phyloP scores from a whole-genome alignment of 1,140 invertebrate species.

The Drepana arcuata region DNA sequence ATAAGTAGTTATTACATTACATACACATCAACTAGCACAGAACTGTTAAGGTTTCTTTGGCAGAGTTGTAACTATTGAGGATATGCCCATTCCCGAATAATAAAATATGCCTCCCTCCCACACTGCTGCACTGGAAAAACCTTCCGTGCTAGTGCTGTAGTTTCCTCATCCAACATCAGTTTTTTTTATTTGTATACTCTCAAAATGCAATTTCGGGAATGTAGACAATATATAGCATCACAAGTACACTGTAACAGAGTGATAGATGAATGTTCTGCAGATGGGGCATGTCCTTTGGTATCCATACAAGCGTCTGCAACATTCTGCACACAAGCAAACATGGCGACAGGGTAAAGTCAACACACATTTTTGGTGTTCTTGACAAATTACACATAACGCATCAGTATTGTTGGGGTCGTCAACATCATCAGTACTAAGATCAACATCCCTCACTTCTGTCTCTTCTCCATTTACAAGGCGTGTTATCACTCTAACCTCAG shows the following conservation, averaged over 20 bases:
- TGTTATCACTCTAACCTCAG: slow-evolving; percentile 49
- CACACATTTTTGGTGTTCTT: slow-evolving; percentile 60
- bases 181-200: too few species aligned
- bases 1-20: too few species aligned
- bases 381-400: slow-evolving; percentile 56
- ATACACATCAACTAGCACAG: too few species aligned
- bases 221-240: too few species aligned
- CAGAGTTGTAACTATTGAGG: too few species aligned
- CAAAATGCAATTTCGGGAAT: too few species aligned
- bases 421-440: slow-evolving; percentile 18
- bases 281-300: slow-evolving; percentile 64
- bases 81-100: too few species aligned
- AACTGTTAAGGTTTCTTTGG: too few species aligned
- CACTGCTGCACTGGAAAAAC: too few species aligned
- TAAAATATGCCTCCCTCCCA: too few species aligned
- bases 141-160: too few species aligned
- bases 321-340: slow-evolving; percentile 58
- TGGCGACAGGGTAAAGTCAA: slow-evolving; percentile 60
- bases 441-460: slow-evolving; percentile 20
- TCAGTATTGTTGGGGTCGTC: slow-evolving; percentile 34
- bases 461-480: slow-evolving; percentile 39
- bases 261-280: slow-evolving; percentile 63
- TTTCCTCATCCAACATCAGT: too few species aligned
- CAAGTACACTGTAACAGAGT: slow-evolving; percentile 58
- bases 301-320: slow-evolving; percentile 49